Evolutionary conservation across 1,140 invertebrate species (phyloP).

Genomic region (Scaptomyza montana): DNA sequence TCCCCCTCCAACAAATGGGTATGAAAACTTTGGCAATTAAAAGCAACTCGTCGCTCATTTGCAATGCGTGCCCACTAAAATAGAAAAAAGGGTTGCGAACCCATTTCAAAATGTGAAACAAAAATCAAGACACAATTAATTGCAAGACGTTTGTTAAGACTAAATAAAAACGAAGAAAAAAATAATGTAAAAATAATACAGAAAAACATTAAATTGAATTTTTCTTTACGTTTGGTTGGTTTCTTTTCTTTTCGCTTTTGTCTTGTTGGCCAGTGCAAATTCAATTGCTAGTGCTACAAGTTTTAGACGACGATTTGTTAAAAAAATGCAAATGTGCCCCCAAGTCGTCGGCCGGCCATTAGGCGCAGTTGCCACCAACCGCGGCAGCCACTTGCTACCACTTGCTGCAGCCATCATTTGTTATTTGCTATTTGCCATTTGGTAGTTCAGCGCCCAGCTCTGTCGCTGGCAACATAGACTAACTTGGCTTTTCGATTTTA

Average conservation of each 20-base stretch:
- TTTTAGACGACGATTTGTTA: conserved; percentile 54
- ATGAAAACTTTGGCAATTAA: conserved; percentile 76
- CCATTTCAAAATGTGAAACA: conserved; percentile 70
- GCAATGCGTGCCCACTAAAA: conserved; percentile 31
- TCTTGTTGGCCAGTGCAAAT: conserved; percentile 38
- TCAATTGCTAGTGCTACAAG: conserved; percentile 52
- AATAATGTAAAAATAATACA: conserved; percentile 18
- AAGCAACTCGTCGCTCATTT: conserved; percentile 50
- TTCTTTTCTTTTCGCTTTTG: conserved; percentile 9
- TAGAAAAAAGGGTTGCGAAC: conserved; percentile 34
- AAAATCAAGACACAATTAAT: conserved; percentile 80
- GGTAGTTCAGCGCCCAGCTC: conserved; percentile 18
- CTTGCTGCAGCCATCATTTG: conserved; percentile 48
- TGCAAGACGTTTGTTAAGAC: conserved; percentile 69
- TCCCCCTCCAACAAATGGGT: not conserved
- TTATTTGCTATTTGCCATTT: conserved; percentile 39
- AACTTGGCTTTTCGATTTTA: conserved; percentile 25
- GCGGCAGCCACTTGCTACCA: conserved; percentile 25
- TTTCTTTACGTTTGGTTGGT: conserved; percentile 10
- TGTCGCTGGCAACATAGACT: conserved; percentile 21
- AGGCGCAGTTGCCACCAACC: conserved; percentile 50
- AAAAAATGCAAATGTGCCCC: conserved; percentile 42
- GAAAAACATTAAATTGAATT: conserved; percentile 64
- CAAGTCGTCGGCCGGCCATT: conserved; percentile 32
- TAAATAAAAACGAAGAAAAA: conserved; percentile 15